Evolutionary conservation across 1,140 invertebrate genomes (phyloP).

Genomic region (Drosophila seguyi): DNA sequence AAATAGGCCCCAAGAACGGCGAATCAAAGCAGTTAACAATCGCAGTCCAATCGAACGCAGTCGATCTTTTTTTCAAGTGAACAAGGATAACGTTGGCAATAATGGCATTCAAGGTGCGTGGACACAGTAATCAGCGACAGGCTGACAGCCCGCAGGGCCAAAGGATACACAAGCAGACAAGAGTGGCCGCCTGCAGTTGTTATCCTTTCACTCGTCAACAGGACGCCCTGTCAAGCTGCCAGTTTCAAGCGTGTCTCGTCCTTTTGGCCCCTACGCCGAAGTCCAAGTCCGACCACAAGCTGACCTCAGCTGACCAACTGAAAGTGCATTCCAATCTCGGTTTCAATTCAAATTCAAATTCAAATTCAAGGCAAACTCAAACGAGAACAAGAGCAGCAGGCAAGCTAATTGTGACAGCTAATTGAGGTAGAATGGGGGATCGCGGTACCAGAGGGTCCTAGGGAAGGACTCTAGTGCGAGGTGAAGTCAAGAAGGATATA

Average conservation of each 20-base stretch:
- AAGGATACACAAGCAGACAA: not conserved
- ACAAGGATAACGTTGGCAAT: constrained; percentile 39
- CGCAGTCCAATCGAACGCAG: constrained; percentile 25
- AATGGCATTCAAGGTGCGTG: constrained; percentile 84
- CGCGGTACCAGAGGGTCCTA: not conserved
- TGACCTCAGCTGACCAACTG: constrained; percentile 10
- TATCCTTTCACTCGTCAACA: constrained; percentile 32
- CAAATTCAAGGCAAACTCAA: constrained; percentile 21
- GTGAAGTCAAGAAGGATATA: too few species aligned
- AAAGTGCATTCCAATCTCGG: constrained; percentile 12
- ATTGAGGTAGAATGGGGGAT: not conserved
- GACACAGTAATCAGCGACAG: not conserved
- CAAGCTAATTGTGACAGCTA: constrained; percentile 15
- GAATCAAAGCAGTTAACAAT: constrained; percentile 69
- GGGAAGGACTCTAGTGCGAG: not conserved
- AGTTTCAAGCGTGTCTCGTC: not conserved
- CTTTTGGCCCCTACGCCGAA: not conserved
- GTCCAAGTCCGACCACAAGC: not conserved
- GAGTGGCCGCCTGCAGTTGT: constrained; percentile 18
- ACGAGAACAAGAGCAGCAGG: constrained; percentile 21
- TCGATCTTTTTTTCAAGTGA: constrained; percentile 45
- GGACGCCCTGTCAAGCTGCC: constrained; percentile 10
- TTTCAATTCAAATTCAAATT: not conserved
- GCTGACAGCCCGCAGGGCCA: not conserved
- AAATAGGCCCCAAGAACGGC: constrained; percentile 81